Evolutionary conservation across 2,888 invertebrate genomes (phyloP), one percentile per base, ranked within the genome.

Genomic region (Camponotus fellah): DNA sequence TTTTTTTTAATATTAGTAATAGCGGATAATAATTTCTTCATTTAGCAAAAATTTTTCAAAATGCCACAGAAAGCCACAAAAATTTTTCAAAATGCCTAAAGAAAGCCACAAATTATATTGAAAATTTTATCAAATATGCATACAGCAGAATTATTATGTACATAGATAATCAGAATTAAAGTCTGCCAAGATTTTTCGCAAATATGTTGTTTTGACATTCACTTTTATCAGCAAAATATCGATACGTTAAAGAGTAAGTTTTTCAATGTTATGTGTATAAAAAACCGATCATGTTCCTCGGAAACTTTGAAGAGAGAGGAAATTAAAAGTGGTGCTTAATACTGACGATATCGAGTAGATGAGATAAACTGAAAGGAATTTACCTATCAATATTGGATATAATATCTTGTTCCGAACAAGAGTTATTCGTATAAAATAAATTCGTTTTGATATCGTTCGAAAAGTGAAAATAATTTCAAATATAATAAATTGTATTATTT

Each of bases 311-410:
- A 17, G 43, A 58, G 69, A 10, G 32, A 60, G 58, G 43, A 79
- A 79, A 69, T 79, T 60, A 69, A 79, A 69, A 79, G 21, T 32
- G 34, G 5, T 62, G 34, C 14, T 79, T 69, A 60, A 79, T 69
- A 77, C 58, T 46, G 6, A 58, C 34, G 21, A 69, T 79, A 58
- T 46, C 46, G 21, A 79, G 40, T 21, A 60, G 32, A 79, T 46
- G 43, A 69, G 34, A 43, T 43, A 79, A 79, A 79, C 43, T 58
- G 21, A 79, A 60, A 69, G 58, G 58, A 79, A 79, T 69, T 79
- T 46, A n/a, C 0, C n/a, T 56, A 79, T 43, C 58, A 58, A 77
- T 58, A 58, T 77, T 14, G 43, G 58, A 64, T 9, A 17, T 72
- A 40, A 43, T 40, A 75, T 9, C 21, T 64, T 32, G n/a, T 32